A percentile compares a stretch with the other conserved stretches of the same genome.
These are phyloP conservation scores for Riparia riparia DNA, from an alignment of 2,113 vertebrate species.

Conservation along the genomic window DNA sequence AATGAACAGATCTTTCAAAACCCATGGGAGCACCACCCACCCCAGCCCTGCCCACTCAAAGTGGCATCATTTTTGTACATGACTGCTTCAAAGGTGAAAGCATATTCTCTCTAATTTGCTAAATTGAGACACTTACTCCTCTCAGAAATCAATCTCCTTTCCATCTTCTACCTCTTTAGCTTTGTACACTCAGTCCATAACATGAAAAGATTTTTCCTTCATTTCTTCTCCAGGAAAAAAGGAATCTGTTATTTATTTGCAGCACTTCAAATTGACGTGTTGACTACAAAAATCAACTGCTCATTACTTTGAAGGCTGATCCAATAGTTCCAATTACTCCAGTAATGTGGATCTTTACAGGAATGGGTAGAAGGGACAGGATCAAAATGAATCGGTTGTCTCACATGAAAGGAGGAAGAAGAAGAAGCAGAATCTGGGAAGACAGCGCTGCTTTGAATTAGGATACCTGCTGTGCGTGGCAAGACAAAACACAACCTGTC, in stretches of 20 bases:
- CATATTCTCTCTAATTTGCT: background rate
- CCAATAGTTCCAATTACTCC: background rate
- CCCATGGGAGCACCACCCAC: background rate
- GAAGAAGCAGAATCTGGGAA: background rate
- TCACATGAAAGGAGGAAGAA: background rate
- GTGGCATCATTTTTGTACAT: background rate
- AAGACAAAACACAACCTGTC: background rate
- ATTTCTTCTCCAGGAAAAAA: background rate
- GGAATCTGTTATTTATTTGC: background rate
- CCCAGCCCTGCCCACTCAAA: background rate
- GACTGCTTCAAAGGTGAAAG: background rate
- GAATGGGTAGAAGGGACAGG: background rate
- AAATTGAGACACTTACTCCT: background rate
- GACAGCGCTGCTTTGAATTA: accelerated
- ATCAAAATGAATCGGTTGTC: background rate
- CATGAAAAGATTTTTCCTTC: background rate
- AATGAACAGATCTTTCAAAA: background rate
- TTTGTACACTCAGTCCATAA: background rate
- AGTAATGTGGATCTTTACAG: background rate
- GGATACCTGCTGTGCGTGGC: background rate
- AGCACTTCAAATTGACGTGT: background rate
- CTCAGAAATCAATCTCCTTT: background rate
- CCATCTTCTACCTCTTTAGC: background rate
- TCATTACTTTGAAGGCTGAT: background rate
- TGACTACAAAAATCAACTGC: background rate